Conservation (phyloP, 1,140 invertebrate genomes). For the Gonioctena quinquepunctata region DNA sequence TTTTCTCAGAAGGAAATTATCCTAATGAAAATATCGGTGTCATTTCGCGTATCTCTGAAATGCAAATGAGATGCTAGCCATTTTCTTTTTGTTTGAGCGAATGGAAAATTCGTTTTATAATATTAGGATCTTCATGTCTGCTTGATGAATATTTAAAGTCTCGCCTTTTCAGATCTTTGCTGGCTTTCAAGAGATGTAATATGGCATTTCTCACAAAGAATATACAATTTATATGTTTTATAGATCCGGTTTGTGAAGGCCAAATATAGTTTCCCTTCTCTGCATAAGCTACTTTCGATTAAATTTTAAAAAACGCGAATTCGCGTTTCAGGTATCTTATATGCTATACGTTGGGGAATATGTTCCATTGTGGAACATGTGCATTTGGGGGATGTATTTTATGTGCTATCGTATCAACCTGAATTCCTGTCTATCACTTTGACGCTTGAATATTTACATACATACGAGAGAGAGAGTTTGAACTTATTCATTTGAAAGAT, state of each 20-base stretch:
- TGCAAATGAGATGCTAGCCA: conserved; percentile 35
- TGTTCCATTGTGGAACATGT: neutral
- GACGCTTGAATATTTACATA: too few relatives aligned
- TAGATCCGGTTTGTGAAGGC: conserved; percentile 37
- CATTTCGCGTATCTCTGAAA: conserved; percentile 31
- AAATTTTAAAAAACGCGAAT: conserved; percentile 24
- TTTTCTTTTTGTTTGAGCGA: conserved; percentile 39
- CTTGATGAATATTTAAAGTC: conserved; percentile 54
- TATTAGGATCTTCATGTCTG: conserved; percentile 55
- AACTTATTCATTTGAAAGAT: too few relatives aligned
- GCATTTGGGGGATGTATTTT: neutral
- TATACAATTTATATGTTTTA: conserved; percentile 47
- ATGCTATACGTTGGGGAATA: neutral
- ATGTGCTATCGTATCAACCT: neutral
- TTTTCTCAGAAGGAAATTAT: conserved; percentile 32
- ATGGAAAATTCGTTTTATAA: conserved; percentile 54
- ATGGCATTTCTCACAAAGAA: conserved; percentile 48
- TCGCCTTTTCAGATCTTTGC: conserved; percentile 44
- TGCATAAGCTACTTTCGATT: conserved; percentile 19
- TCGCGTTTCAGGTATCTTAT: neutral
- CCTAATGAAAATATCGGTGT: conserved; percentile 36
- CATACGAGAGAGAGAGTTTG: too few relatives aligned
- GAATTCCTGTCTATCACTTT: neutral
- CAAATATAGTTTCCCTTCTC: conserved; percentile 38
- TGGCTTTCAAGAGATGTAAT: conserved; percentile 40